phyloP scores from a whole-genome alignment of 2,113 vertebrate genomes.

The Apistogramma diplotaenia region DNA sequence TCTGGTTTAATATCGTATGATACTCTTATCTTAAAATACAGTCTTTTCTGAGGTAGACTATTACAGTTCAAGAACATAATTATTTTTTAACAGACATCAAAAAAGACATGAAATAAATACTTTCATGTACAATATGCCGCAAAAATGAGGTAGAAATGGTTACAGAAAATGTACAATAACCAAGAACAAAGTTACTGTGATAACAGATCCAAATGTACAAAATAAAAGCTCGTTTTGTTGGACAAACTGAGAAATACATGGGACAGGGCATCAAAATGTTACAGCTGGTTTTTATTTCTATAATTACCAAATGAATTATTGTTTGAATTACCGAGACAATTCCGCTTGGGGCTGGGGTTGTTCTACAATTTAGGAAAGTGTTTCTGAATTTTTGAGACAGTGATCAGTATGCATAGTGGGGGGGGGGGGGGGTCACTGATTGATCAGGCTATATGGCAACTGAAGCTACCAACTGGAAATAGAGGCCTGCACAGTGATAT shows the following conservation, averaged over 20 bases:
- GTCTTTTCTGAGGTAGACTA: conserved; percentile 99
- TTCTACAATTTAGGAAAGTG: conserved; percentile 40
- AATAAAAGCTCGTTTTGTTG: conserved; percentile 78
- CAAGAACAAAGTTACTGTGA: conserved; percentile 77
- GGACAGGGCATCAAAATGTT: not conserved
- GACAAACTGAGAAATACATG: conserved; percentile 70
- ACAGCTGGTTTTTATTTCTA: not conserved
- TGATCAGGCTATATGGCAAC: conserved; percentile 57
- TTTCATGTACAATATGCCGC: conserved; percentile 96
- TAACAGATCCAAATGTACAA: conserved; percentile 77
- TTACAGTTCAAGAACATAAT: conserved; percentile 89
- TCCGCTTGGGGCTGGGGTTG: not conserved
- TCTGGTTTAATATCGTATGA: conserved; percentile 98
- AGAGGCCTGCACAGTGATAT: too few species aligned
- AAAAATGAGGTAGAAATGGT: conserved; percentile 99
- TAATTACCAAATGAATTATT: conserved; percentile 21
- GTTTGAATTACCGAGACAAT: not conserved
- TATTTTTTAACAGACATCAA: conserved; percentile 85
- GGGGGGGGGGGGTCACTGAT: too few species aligned
- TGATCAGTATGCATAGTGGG: conserved; percentile 66
- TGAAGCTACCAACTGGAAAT: conserved; percentile 73
- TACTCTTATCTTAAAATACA: conserved; percentile 98
- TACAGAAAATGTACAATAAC: conserved; percentile 89
- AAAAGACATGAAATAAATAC: conserved; percentile 98
- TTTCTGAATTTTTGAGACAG: conserved; percentile 47